Evolutionary conservation across 2,113 vertebrate species (phyloP), one percentile per base, ranked within the genome.

Genomic region (Seriola rivoliana): DNA sequence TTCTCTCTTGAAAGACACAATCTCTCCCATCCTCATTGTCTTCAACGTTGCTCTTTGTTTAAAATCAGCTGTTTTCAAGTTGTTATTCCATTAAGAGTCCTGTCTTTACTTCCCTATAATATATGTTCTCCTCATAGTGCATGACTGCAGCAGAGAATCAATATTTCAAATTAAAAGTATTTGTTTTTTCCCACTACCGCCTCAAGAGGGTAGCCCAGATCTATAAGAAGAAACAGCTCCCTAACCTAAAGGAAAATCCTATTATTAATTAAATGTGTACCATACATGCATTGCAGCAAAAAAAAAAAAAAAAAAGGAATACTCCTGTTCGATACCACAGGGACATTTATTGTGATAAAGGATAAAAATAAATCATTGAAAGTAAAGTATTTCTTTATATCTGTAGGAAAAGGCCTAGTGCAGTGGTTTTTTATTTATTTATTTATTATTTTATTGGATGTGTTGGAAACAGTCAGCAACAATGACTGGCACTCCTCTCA

Each of bases 81-180:
- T 36, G 48, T 34, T 65, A n/a, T 63, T 67, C 5, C 42, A 32
- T 58, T 36, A 16, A 14, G 44, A 65, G 16, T 21, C 55, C 17
- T 21, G 8, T 5, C 5, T 62, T 78, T 59, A 62, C 21, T 55
- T 48, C 13, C 8, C 5, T 54, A 16, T 48, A 62, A 34, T 46
- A 4, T 14, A 11, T 59, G 48, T 14, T 72, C 14, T 46, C 60
- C 40, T 14, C 11, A 52, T 63, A 42, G 21, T 76, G 34, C 4
- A 36, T 17, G 42, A 38, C 57, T 40, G 34, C 48, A 80, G 73
- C 25, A 32, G 66, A 48, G 2, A 70, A 83, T 87, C 82, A 64
- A 65, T 79, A 82, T 73, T 81, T 82, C 40, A 72, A 58, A 87
- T 87, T 62, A 78, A 60, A 67, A 60, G 17, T 54, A 72, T 72